Conservation (phyloP, 1,140 invertebrate genomes). For the Pomacea maculata region DNA sequence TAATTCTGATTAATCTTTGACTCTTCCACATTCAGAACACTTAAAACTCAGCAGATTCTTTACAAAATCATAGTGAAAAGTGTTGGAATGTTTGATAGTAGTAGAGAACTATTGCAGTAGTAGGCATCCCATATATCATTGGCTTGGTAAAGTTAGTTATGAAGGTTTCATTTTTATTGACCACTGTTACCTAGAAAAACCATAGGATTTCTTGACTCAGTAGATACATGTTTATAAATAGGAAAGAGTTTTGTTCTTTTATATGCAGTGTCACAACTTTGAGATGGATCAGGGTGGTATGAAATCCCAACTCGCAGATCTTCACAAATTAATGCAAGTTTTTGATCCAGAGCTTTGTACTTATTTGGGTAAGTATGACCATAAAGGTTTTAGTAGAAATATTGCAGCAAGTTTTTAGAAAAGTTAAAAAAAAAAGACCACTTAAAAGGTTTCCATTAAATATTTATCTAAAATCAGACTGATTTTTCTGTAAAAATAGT, state of each 20-base stretch:
- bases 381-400: neutral
- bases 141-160: neutral
- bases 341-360: constrained; percentile 84
- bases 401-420: neutral
- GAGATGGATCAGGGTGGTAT: constrained; percentile 97
- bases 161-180: neutral
- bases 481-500: neutral
- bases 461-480: neutral
- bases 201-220: too few species aligned
- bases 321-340: constrained; percentile 83
- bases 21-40: too few species aligned
- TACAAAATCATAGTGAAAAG: too few species aligned
- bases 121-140: neutral
- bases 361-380: constrained; percentile 72
- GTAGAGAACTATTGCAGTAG: neutral
- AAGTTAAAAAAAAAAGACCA: neutral
- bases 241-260: neutral
- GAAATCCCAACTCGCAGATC: constrained; percentile 88
- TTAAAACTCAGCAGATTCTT: too few species aligned
- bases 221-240: neutral
- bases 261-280: constrained; percentile 83
- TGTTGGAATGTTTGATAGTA: neutral
- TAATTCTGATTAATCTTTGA: too few species aligned
- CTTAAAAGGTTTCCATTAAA: neutral
- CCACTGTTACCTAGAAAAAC: neutral